Conservation (phyloP, 2,888 invertebrate species). For the Sclerodermus sp. region DNA sequence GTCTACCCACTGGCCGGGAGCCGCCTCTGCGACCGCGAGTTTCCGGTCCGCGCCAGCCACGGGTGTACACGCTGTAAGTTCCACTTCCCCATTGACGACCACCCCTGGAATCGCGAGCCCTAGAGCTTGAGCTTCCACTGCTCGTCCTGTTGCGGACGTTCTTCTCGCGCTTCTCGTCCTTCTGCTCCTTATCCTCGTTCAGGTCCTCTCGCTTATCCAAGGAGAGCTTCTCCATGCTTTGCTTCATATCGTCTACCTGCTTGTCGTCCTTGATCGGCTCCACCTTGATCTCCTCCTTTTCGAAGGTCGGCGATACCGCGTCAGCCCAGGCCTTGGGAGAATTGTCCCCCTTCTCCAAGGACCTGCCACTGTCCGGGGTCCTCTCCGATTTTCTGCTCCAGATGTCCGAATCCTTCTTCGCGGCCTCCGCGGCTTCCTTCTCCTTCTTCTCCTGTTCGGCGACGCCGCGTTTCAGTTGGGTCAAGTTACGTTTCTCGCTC, state of each 20-base stretch:
- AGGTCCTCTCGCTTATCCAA: slow-evolving; percentile 57
- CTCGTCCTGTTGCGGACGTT: slow-evolving; percentile 54
- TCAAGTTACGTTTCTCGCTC: slow-evolving; percentile 60
- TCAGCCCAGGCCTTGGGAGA: slow-evolving; percentile 59
- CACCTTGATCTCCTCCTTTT: slow-evolving; percentile 55
- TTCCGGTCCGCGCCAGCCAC: slow-evolving; percentile 61
- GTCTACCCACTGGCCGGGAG: slow-evolving; percentile 33
- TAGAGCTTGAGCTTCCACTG: slow-evolving; percentile 59
- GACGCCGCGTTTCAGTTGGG: slow-evolving; percentile 59
- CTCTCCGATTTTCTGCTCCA: slow-evolving; percentile 61
- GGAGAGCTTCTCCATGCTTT: slow-evolving; percentile 45
- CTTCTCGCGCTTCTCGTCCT: slow-evolving; percentile 56
- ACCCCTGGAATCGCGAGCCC: slow-evolving; percentile 48
- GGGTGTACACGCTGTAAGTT: slow-evolving; percentile 51
- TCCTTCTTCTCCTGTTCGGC: slow-evolving; percentile 49
- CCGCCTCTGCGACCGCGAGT: slow-evolving; percentile 52
- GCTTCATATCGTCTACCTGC: slow-evolving; percentile 44
- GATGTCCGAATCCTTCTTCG: slow-evolving; percentile 61
- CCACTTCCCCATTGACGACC: slow-evolving; percentile 61
- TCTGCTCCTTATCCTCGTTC: slow-evolving; percentile 50
- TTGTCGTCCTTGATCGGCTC: slow-evolving; percentile 58
- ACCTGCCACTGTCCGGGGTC: slow-evolving; percentile 48
- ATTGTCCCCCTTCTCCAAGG: slow-evolving; percentile 36
- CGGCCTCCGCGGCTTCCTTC: slow-evolving; percentile 60
- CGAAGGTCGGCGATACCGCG: slow-evolving; percentile 51